phyloP scores from a whole-genome alignment of 1,140 invertebrate genomes.

The Ips nitidus region DNA sequence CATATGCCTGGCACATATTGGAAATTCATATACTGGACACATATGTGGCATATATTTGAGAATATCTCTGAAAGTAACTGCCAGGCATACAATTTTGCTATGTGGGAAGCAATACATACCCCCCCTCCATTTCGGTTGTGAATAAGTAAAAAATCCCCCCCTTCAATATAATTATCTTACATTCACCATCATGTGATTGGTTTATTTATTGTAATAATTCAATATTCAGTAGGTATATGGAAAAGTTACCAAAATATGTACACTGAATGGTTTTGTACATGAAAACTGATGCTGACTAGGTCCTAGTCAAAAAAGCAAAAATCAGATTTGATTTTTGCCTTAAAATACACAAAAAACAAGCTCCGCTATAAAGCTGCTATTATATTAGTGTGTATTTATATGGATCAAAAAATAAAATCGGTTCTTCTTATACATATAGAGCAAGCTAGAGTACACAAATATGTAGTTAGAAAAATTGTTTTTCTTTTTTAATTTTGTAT shows the following conservation, averaged over 20 bases:
- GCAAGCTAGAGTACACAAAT: conserved; percentile 46
- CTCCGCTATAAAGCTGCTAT: conserved; percentile 41
- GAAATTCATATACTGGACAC: too few relatives aligned
- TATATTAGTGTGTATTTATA: conserved; percentile 46
- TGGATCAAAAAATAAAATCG: conserved; percentile 40
- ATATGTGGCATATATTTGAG: too few relatives aligned
- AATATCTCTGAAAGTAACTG: too few relatives aligned
- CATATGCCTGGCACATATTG: too few relatives aligned
- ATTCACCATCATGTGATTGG: too few relatives aligned
- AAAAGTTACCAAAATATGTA: conserved; percentile 53
- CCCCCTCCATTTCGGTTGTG: too few relatives aligned
- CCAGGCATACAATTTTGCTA: too few relatives aligned
- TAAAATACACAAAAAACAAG: conserved; percentile 17
- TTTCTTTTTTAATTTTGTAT: conserved; percentile 50
- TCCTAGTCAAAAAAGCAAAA: conserved; percentile 47
- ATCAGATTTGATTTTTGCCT: conserved; percentile 3
- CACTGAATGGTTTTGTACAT: conserved; percentile 49
- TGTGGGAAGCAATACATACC: too few relatives aligned
- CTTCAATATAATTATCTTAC: too few relatives aligned
- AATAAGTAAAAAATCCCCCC: too few relatives aligned
- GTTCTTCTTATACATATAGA: conserved; percentile 44
- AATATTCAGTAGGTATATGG: conserved; percentile 45
- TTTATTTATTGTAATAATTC: background rate
- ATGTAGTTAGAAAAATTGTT: conserved; percentile 46
- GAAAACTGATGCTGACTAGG: conserved; percentile 48